Evolutionary conservation across 2,797 vertebrate species (phyloP), one percentile per base, ranked within the genome.

Genomic region (Sebastes taczanowskii): DNA sequence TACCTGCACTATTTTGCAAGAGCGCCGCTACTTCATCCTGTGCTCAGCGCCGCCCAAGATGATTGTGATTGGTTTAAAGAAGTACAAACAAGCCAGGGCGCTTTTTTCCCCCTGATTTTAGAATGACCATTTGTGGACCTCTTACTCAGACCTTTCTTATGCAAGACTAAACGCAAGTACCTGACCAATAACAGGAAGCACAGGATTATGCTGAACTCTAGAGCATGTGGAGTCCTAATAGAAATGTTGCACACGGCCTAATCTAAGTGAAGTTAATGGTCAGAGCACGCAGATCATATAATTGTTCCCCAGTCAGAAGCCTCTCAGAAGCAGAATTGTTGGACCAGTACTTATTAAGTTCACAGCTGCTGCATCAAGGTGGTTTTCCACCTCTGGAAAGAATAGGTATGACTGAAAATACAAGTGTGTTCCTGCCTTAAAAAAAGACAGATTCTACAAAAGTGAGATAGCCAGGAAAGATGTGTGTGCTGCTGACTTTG

Each of bases 401-500:
- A 80, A 59, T 0, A 0, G 46, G 46, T 49, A 20, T 0, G 46
- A 20, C 46, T 73, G 42, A 78, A 35, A 71, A 29, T 56, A 60
- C 7, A 34, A 61, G 71, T 23, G 53, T 23, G 68, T 61, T 59
- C 71, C 42, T 49, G 16, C 56, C 59, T 67, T 34, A 46, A 74
- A 52, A 74, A 74, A 80, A 74, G 25, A 85, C 30, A n/a, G 2
- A 58, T 23, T 73, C 29, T 29, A 46, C 22, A 66, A 49, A 71
- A 62, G 53, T 7, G 13, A 71, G 62, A 88, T 66, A 60, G 60
- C 77, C 68, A 72, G 58, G 49, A 55, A 77, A 71, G 53, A 27
- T 72, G 62, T 42, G 55, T 34, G 35, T 13, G 32, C 10, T 22
- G 10, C 23, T 23, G 64, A 63, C 61, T 85, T 75, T 82, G 74